phyloP scores from a whole-genome alignment of 2,888 invertebrate genomes.

The Frankliniella intonsa region DNA sequence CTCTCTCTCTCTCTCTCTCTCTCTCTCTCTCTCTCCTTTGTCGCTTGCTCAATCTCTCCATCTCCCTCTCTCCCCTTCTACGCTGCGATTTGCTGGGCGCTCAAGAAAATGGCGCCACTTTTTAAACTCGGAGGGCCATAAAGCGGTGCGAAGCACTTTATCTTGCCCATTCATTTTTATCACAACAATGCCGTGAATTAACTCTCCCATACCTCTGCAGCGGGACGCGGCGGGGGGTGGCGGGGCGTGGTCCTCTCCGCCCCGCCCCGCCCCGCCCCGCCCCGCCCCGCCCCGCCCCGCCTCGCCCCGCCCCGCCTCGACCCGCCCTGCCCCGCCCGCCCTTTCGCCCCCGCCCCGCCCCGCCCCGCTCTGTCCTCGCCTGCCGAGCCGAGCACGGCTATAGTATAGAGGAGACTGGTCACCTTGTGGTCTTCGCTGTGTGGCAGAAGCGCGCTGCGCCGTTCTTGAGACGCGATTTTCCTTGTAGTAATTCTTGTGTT shows the following conservation, averaged over 20 bases:
- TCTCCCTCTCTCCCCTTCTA: too few species aligned
- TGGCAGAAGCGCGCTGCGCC: neutral
- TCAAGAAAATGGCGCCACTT: neutral
- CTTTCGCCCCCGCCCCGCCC: too few species aligned
- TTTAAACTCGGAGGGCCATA: neutral
- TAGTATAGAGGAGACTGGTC: neutral
- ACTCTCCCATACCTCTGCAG: neutral
- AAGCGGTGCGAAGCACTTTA: neutral
- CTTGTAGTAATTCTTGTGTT: too few species aligned
- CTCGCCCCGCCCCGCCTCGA: too few species aligned
- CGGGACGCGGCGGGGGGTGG: too few species aligned
- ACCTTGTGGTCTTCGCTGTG: neutral
- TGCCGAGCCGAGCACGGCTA: neutral
- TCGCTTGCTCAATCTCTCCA: too few species aligned
- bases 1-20: too few species aligned
- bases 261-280: neutral
- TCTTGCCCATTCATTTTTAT: slow-evolving; percentile 18
- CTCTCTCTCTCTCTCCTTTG: neutral
- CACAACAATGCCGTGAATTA: slow-evolving; percentile 4
- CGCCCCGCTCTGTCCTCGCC: too few species aligned
- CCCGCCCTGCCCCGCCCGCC: too few species aligned
- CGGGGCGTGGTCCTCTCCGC: neutral
- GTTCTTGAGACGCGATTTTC: neutral
- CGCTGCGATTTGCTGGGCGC: neutral
- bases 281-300: too few species aligned